Evolutionary conservation across 2,888 invertebrate genomes (phyloP).

Genomic region (Onthophagus sagittarius): DNA sequence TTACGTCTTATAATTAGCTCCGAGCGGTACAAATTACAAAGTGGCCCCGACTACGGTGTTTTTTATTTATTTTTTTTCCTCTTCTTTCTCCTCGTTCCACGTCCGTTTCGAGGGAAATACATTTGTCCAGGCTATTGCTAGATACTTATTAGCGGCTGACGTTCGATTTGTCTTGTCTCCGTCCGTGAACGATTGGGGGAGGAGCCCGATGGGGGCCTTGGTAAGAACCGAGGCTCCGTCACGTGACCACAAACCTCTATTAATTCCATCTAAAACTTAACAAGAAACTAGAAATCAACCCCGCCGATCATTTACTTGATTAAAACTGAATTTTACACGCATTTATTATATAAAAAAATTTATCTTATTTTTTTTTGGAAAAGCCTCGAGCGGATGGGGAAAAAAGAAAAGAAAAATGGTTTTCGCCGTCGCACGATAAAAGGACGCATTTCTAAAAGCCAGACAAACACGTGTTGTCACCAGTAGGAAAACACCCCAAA

Average conservation of each 20-base stretch:
- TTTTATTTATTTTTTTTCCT: slow-evolving; percentile 19
- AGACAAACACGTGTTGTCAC: not conserved
- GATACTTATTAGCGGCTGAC: slow-evolving; percentile 55
- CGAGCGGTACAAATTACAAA: slow-evolving; percentile 50
- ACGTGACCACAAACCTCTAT: slow-evolving; percentile 3
- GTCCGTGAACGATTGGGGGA: slow-evolving; percentile 47
- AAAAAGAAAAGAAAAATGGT: not conserved
- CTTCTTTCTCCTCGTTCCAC: slow-evolving; percentile 28
- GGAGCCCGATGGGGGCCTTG: slow-evolving; percentile 31
- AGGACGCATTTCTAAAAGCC: not conserved
- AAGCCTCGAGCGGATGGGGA: not conserved
- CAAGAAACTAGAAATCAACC: slow-evolving; percentile 1
- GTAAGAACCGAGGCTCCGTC: slow-evolving; percentile 18
- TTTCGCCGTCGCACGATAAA: not conserved
- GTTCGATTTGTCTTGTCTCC: slow-evolving; percentile 54
- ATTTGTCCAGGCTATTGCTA: slow-evolving; percentile 50
- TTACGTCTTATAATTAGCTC: slow-evolving; percentile 48
- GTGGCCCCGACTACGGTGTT: slow-evolving; percentile 48
- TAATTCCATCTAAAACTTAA: slow-evolving; percentile 21
- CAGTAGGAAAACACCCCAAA: not conserved
- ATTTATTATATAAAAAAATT: no score
- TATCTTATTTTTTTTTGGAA: no score
- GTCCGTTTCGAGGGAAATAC: slow-evolving; percentile 47
- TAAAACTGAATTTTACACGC: no score
- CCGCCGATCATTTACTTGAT: no score